Evolutionary conservation across 2,113 vertebrate genomes (phyloP).

Genomic region (Coregonus clupeaformis): DNA sequence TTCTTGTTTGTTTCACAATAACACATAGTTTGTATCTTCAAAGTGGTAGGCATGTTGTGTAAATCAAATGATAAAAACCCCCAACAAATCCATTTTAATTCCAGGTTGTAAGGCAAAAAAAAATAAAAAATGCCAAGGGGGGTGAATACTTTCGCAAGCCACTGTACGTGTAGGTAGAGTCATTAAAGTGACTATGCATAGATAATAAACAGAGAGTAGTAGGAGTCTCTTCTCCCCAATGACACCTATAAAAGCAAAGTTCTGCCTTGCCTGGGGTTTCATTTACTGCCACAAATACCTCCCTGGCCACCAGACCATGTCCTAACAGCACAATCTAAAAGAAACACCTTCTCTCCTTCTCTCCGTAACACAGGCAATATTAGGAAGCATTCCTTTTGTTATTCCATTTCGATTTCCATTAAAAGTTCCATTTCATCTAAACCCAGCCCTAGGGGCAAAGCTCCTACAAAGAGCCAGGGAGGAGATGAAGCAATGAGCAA

Average conservation of each 20-base stretch:
- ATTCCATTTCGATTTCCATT: slow-evolving; percentile 82
- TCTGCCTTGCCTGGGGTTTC: slow-evolving; percentile 50
- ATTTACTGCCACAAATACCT: slow-evolving; percentile 63
- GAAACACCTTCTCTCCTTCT: slow-evolving; percentile 60
- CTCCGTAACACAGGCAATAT: slow-evolving; percentile 49
- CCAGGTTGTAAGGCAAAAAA: no score
- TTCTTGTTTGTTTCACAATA: no score
- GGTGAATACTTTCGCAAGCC: no score
- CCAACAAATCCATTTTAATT: no score
- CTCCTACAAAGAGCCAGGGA: slow-evolving; percentile 62
- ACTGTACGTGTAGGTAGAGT: no score
- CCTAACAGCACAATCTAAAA: slow-evolving; percentile 59
- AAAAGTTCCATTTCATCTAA: slow-evolving; percentile 85
- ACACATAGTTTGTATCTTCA: no score
- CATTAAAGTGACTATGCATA: no score
- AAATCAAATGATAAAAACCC: no score
- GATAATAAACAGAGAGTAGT: no score
- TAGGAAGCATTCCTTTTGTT: slow-evolving; percentile 71
- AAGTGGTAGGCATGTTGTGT: no score
- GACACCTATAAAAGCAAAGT: slow-evolving; percentile 56
- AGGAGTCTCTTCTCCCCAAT: slow-evolving; percentile 43
- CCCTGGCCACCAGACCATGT: slow-evolving; percentile 53
- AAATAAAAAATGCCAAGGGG: no score
- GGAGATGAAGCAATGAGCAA: slow-evolving; percentile 63
- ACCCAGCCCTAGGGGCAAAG: slow-evolving; percentile 77